Evolutionary conservation across 2,888 invertebrate genomes (phyloP), one percentile per base, ranked within the genome.

Genomic region (Caenorhabditis parvicauda): DNA sequence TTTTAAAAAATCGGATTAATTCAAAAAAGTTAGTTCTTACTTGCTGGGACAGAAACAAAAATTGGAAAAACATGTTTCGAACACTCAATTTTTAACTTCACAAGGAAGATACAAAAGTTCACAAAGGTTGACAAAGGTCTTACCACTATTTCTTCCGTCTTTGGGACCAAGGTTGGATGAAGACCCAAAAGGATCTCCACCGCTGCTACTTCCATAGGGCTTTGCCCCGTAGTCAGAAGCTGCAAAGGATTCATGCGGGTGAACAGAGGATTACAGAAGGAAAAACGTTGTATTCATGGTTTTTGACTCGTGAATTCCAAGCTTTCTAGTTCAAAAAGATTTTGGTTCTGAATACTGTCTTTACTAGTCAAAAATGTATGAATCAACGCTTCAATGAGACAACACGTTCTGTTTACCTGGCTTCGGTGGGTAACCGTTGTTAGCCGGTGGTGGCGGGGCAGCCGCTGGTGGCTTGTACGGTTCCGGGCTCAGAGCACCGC

Each of bases 61-160:
- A 29, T 4, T 28, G 50, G 42, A 50, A 41, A 44, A 44, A 25
- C 21, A 12, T 19, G 7, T 4, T 14, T 4, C 3, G 7, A 38
- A 48, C 22, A 37, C n/a, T 17, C 6, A 19, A 22, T 24, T 19
- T 28, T 19, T 12, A 27, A 27, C 27, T 24, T 22, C 22, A 43
- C 4, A 19, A 43, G 19, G n/a, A 27, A 14, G 28, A 22, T 24
- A 27, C 21, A 27, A 24, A 27, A 27, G 29, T 24, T 22, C 22
- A 43, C 4, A 19, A 43, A 22, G n/a, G 6, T 28, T 19, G 19
- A n/a, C 25, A 38, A 52, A 39, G 9, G 9, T 32, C 39, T 63
- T 55, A 63, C 63, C 63, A 28, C 63, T 63, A 25, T 67, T 67
- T 51, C 67, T 59, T 50, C 64, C 63, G 27, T 63, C 67, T 28